Percentiles rank a stretch among this genome's conserved stretches.
These are phyloP conservation scores for Dryobates pubescens DNA, from an alignment of 2,797 vertebrate species.

Conservation along the genomic window DNA sequence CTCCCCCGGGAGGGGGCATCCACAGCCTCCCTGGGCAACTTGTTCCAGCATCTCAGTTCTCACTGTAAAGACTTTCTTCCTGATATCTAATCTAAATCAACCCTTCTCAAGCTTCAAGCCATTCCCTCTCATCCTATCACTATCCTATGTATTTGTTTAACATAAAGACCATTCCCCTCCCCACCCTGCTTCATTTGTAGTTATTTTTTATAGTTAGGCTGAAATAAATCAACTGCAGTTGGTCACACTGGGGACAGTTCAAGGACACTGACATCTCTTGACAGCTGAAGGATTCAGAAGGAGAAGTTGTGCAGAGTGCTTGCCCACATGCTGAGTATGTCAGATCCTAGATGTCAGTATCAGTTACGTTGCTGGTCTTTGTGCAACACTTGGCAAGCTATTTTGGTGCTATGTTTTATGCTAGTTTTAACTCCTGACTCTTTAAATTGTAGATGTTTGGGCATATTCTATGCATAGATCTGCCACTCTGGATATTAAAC, in stretches of 20 bases:
- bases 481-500: not conserved
- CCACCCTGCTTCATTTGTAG: fast-evolving
- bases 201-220: not conserved
- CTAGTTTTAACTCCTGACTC: not conserved
- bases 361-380: not conserved
- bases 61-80: too few relatives aligned
- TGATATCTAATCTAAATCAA: too few relatives aligned
- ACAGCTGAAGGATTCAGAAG: not conserved
- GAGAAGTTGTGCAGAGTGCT: not conserved
- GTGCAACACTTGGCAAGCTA: not conserved
- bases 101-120: too few relatives aligned
- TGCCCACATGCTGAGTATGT: not conserved
- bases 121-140: too few relatives aligned
- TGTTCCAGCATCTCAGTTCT: too few relatives aligned
- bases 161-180: not conserved
- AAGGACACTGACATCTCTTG: not conserved
- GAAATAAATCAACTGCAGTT: not conserved
- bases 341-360: not conserved
- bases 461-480: not conserved
- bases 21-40: too few relatives aligned
- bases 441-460: not conserved
- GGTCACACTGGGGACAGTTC: too few relatives aligned
- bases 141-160: not conserved
- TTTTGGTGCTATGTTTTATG: not conserved
- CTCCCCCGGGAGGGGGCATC: too few relatives aligned